Evolutionary conservation across 2,888 invertebrate genomes (phyloP), one percentile per base, ranked within the genome.

Genomic region (Leptinotarsa peninsularis): DNA sequence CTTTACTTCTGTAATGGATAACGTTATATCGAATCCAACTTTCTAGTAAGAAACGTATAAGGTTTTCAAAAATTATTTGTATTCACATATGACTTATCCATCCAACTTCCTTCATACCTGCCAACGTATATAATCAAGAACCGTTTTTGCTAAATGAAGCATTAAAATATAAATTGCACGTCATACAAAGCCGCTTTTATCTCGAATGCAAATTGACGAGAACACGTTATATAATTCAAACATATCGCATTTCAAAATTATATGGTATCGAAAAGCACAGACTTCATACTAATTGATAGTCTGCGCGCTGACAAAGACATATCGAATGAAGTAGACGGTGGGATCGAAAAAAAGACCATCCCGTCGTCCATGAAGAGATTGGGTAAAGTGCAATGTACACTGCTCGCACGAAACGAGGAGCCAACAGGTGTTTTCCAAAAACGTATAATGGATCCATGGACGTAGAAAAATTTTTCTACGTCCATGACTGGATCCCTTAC

Each of bases 311-410:
- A 69, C 49, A 76, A 82, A 81, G 83, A 71, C 66, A 81, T 78
- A 72, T 80, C 80, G 83, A 81, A 82, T 79, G 81, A 78, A 81
- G 81, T 80, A 74, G 79, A 79, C 76, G 77, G 78, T 76, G 71
- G 73, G 77, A 43, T 21, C 18, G 43, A 70, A 49, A 58, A 58
- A 58, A 70, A 58, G 58, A 70, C 18, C 18, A 60, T 70, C 43
- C 17, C 70, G 43, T 21, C 70, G 70, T 43, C 70, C 58, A 49
- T 60, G 70, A 49, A 58, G 69, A 70, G 69, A 70, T 70, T 70
- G 69, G 69, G 70, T 58, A 58, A 60, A 49, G 58, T 70, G 49
- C 70, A 21, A 58, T 23, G 54, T 70, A 70, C 70, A 70, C 70
- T 70, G 70, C 70, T 23, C 70, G 49, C n/a, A n/a, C 15, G 23